Base-by-base conservation (phyloP, 23 tunicate species). In the Diplosoma virens region DNA sequence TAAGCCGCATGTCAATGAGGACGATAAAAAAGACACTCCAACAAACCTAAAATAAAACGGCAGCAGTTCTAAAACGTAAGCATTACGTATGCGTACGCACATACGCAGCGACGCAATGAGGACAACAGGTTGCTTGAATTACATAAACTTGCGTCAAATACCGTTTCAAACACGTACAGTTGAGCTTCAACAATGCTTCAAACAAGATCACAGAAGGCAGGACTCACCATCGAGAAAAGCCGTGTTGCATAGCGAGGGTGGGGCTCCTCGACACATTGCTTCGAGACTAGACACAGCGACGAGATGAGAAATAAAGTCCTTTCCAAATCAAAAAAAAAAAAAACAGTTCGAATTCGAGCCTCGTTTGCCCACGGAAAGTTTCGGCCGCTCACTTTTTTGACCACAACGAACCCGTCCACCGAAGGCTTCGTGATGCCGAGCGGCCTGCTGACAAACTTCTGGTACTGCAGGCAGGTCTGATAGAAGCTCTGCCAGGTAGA, bases 191-290 rank as follows among this genome's bases (percentile, higher is more conserved):
- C n/a, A n/a, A n/a, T n/a, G n/a, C n/a, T n/a, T n/a, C n/a, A n/a
- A n/a, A n/a, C n/a, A n/a, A n/a, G n/a, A n/a, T n/a, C n/a, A n/a
- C n/a, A n/a, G n/a, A n/a, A n/a, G n/a, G n/a, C n/a, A n/a, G n/a
- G n/a, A n/a, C n/a, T n/a, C n/a, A 75, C 76, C 81, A 24, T 61
- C 76, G 7, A 54, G 55, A 31, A 65, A 36, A 11, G 75, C 18
- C 1, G 37, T 34, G 0, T 33, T 48, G 32, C 79, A 78, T 1
- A 82, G 28, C 0, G 67, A 32, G 3, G 88, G 84, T 32, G 78
- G 71, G 0, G 84, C 80, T 23, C 96, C 96, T 21, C 81, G 47
- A 33, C 96, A 82, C 18, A 89, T 87, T 26, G 96, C 88, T 52
- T 89, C 96, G 23, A 89, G 66, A 32, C 63, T 52, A n/a, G 96